These are phyloP conservation scores for Hylaea fasciaria DNA, from an alignment of 2,888 invertebrate genomes.

Conservation along the genomic window DNA sequence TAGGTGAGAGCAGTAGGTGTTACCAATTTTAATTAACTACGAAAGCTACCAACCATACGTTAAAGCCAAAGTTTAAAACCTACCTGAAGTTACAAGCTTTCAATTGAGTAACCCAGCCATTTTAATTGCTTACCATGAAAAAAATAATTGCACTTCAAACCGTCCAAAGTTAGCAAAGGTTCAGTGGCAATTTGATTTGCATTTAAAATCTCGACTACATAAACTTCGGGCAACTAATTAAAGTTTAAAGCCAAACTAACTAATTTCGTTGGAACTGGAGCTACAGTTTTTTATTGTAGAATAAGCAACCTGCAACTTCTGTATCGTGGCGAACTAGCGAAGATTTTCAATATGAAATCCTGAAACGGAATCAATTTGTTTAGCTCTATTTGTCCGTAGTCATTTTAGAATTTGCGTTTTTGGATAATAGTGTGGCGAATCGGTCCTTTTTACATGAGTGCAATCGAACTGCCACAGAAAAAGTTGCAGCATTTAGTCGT, in stretches of 20 bases:
- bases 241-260: constrained; percentile 45
- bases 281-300: constrained; percentile 37
- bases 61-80: too few species aligned
- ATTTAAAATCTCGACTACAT: constrained; percentile 42
- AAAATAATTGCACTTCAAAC: constrained; percentile 26
- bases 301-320: constrained; percentile 39
- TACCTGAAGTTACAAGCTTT: too few species aligned
- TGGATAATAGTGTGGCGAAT: constrained; percentile 5
- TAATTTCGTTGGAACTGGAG: constrained; percentile 36
- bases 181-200: constrained; percentile 43
- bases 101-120: neutral
- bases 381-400: constrained; percentile 10
- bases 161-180: constrained; percentile 32
- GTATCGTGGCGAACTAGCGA: constrained; percentile 16
- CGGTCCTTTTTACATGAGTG: too few species aligned
- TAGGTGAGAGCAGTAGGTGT: too few species aligned
- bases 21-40: too few species aligned
- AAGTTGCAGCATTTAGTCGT: too few species aligned
- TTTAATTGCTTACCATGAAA: constrained; percentile 20
- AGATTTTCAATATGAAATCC: constrained; percentile 30
- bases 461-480: too few species aligned
- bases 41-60: too few species aligned
- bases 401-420: constrained; percentile 11
- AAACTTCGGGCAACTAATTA: constrained; percentile 44
- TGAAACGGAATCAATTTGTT: constrained; percentile 18